Evolutionary conservation across 2,113 vertebrate species (phyloP).

Genomic region (Lophius piscatorius): DNA sequence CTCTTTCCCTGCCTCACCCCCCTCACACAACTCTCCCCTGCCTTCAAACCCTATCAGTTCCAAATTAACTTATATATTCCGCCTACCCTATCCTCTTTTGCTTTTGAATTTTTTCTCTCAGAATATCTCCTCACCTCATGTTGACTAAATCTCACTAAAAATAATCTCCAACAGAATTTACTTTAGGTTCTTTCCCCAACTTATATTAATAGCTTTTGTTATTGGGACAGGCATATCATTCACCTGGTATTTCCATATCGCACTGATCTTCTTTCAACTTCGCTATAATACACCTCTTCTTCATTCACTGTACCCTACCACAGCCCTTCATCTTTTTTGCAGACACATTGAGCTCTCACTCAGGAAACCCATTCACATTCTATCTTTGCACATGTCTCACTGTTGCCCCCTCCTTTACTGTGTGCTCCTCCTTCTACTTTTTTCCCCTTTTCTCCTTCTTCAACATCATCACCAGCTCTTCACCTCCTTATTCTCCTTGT

Average conservation of each 20-base stretch:
- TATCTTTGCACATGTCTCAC: constrained; percentile 58
- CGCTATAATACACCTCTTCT: constrained; percentile 48
- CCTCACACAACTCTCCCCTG: constrained; percentile 61
- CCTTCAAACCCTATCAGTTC: constrained; percentile 69
- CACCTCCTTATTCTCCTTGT: constrained; percentile 15
- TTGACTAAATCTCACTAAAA: constrained; percentile 40
- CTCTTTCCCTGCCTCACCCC: constrained; percentile 44
- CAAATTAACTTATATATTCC: constrained; percentile 64
- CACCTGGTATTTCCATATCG: constrained; percentile 67
- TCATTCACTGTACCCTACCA: constrained; percentile 36
- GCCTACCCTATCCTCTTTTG: constrained; percentile 53
- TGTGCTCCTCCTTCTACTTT: background rate
- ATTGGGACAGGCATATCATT: constrained; percentile 56
- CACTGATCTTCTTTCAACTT: constrained; percentile 69
- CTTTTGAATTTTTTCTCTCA: constrained; percentile 48
- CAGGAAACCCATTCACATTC: constrained; percentile 60
- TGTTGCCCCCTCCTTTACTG: constrained; percentile 26
- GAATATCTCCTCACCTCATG: constrained; percentile 57
- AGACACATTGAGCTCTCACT: constrained; percentile 55
- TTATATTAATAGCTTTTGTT: constrained; percentile 50
- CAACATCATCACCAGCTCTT: constrained; percentile 23
- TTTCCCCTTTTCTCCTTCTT: constrained; percentile 3
- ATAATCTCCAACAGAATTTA: constrained; percentile 53
- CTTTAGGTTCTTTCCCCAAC: constrained; percentile 27
- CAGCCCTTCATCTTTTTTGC: constrained; percentile 62